Percentiles rank a stretch among this genome's conserved stretches.
Conservation (phyloP, 2,888 invertebrate species). For the Tenthredo livida region DNA sequence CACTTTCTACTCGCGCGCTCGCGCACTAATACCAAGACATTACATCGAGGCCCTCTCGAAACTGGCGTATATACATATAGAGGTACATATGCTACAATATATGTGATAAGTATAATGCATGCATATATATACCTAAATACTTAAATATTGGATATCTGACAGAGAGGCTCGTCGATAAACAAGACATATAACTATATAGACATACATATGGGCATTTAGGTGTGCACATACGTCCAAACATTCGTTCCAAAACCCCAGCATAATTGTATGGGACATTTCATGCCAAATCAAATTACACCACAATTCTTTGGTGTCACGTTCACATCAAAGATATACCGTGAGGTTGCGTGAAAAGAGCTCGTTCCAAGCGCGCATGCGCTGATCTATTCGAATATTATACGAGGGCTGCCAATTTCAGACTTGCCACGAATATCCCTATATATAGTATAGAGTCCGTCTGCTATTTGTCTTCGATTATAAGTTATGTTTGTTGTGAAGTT, state of each 20-base stretch:
- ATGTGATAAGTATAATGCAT: neutral
- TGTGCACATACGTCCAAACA: neutral
- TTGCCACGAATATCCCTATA: no score
- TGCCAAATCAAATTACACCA: neutral
- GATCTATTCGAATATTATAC: no score
- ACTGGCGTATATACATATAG: neutral
- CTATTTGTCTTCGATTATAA: no score
- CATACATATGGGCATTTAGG: neutral
- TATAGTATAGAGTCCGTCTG: no score
- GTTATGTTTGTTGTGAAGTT: no score
- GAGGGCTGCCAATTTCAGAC: no score
- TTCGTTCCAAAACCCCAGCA: neutral
- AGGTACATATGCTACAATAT: neutral
- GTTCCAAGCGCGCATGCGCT: no score
- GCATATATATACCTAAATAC: neutral
- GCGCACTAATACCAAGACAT: neutral
- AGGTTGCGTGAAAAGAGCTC: no score
- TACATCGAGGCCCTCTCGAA: neutral
- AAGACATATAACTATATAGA: neutral
- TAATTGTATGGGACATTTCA: neutral
- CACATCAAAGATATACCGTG: neutral
- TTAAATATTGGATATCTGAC: constrained; percentile 3
- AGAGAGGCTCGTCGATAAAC: neutral
- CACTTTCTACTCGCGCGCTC: constrained; percentile 48
- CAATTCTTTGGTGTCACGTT: neutral